phyloP scores from a whole-genome alignment of 2,113 vertebrate species.

The Myotis lucifugus region DNA sequence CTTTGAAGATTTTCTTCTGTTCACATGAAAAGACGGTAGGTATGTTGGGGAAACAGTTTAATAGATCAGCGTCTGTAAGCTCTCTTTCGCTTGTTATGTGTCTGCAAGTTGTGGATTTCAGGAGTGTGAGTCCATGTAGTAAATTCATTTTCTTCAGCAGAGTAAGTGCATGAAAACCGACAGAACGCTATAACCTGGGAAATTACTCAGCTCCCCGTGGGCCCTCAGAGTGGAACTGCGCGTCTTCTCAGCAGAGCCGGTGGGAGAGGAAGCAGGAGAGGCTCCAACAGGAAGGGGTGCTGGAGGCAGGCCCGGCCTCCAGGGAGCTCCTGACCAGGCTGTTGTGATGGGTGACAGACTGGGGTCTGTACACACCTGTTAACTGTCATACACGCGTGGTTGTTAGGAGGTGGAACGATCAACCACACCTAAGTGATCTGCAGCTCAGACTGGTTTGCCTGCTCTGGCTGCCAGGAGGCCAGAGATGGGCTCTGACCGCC shows the following conservation, averaged over 20 bases:
- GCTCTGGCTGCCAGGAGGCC: background rate
- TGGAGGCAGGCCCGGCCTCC: background rate
- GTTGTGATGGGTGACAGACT: background rate
- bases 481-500: background rate
- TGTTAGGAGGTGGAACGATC: background rate
- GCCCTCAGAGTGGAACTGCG: background rate
- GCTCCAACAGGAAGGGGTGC: background rate
- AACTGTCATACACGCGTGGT: background rate
- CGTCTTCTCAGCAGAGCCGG: background rate
- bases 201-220: constrained; percentile 74
- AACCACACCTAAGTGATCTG: background rate
- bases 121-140: constrained; percentile 79
- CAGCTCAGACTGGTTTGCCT: background rate
- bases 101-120: constrained; percentile 77
- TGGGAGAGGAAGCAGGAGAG: background rate
- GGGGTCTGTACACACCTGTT: background rate
- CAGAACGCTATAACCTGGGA: constrained; percentile 77
- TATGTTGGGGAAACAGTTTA: constrained; percentile 83
- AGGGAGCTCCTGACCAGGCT: background rate
- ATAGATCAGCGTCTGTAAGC: constrained; percentile 83
- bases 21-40: constrained; percentile 83
- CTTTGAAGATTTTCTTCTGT: constrained; percentile 86
- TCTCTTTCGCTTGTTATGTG: constrained; percentile 66
- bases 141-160: constrained; percentile 82
- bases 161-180: constrained; percentile 76